Base-by-base conservation (phyloP, 2,797 vertebrate genomes). In the Rhinichthys osculus region DNA sequence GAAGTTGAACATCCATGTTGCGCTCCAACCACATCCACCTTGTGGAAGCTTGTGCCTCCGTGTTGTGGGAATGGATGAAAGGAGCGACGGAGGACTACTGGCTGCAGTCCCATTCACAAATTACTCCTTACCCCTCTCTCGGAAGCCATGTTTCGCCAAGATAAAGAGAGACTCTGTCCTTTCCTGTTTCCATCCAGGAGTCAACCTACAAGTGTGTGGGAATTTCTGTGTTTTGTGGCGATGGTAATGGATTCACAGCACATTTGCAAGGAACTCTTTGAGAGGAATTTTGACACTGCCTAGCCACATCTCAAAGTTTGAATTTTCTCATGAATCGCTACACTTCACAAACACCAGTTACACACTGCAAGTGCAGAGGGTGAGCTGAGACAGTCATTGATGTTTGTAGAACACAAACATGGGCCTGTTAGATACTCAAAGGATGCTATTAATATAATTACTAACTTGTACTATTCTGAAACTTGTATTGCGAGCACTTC, bases 121-220 rank as follows among this genome's bases (percentile, higher is more conserved):
- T 92, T 91, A 93, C 90, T 93, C 92, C 93, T 94, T 94, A 92
- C 92, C 87, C 88, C 87, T 93, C 93, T 89, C 87, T 93, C 92
- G 90, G 92, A 93, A 92, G 90, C 85, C 74, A 80, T 89, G 89
- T 90, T 92, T 90, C 87, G 89, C 89, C 79, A 87, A 90, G 91
- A 95, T 92, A 90, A 93, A 93, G 83, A 87, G 40, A 86, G 89
- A 88, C 85, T 90, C 33, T 74, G 74, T 89, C 79, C 87, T 92
- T 91, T 93, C 90, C 92, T 90, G 85, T 84, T 74, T 82, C 78
- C 86, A 52, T 73, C 79, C 86, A 74, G 57, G 27, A 86, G 30
- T 70, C 80, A 67, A 40, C 27, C 59, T 78, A 42, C 78, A 59
- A 80, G 78, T 70, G 82, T 82, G 52, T 47, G 74, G 76, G 72